Conservation (phyloP, 2,113 vertebrate species). For the Melanocharis versteri region DNA sequence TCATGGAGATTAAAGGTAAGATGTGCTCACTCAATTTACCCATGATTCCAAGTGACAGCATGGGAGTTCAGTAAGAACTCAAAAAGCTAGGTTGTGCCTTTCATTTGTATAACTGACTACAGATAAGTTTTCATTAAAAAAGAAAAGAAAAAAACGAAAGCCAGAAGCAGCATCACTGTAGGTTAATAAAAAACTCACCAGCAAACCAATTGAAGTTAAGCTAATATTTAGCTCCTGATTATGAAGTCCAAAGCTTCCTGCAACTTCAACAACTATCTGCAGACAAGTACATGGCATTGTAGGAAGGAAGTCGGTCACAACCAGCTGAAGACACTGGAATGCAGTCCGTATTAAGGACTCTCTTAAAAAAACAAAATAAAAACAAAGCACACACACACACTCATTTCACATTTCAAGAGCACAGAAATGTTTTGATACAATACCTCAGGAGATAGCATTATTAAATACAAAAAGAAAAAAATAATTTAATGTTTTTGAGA, state of each 20-base stretch:
- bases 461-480: not conserved
- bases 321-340: constrained; percentile 99
- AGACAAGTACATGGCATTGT: constrained; percentile 98
- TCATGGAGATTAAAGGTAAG: not conserved
- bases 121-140: not conserved
- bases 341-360: constrained; percentile 97
- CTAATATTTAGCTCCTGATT: constrained; percentile 99
- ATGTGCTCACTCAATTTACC: not conserved
- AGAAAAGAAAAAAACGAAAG: not conserved
- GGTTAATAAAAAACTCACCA: constrained; percentile 78
- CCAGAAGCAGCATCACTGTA: not conserved
- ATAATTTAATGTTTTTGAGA: not conserved
- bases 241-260: constrained; percentile 97
- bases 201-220: constrained; percentile 94
- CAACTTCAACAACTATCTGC: constrained; percentile 97
- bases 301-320: constrained; percentile 98
- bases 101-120: not conserved
- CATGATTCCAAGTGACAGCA: not conserved
- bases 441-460: not conserved
- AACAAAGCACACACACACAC: not conserved
- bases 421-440: not conserved
- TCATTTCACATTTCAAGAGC: constrained; percentile 10
- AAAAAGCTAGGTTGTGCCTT: not conserved
- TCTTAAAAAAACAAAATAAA: constrained; percentile 70
- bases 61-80: not conserved